Conservation (phyloP, 2,888 invertebrate species). For the Tineola bisselliella region DNA sequence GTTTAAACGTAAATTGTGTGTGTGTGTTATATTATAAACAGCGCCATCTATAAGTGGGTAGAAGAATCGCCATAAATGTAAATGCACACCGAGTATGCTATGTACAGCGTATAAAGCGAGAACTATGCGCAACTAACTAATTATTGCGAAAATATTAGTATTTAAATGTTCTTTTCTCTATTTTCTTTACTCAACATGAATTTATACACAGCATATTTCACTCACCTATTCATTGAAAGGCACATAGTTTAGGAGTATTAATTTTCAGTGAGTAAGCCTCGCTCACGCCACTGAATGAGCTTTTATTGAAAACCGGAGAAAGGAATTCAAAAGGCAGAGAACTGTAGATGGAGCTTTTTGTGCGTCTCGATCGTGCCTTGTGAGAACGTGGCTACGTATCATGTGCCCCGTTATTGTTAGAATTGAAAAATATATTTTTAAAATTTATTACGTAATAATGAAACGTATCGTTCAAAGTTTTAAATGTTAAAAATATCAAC, state of each 20-base stretch:
- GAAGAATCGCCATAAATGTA: no score
- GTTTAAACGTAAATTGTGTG: no score
- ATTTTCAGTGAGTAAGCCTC: slow-evolving; percentile 33
- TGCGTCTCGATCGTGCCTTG: slow-evolving; percentile 17
- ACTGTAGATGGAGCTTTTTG: slow-evolving; percentile 26
- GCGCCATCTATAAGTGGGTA: no score
- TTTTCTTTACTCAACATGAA: no score
- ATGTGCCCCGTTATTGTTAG: slow-evolving; percentile 1
- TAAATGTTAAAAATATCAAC: no score
- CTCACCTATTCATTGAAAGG: slow-evolving; percentile 8
- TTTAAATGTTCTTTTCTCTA: no score
- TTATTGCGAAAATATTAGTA: neutral
- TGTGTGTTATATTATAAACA: no score
- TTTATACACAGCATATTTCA: neutral
- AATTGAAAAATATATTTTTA: neutral
- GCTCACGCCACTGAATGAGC: slow-evolving; percentile 35
- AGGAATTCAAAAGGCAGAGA: slow-evolving; percentile 41
- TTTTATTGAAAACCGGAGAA: slow-evolving; percentile 44
- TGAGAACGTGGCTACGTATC: neutral
- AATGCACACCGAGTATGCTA: no score
- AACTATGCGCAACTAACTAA: no score
- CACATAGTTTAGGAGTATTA: slow-evolving; percentile 32
- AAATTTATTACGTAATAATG: neutral
- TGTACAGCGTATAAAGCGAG: no score
- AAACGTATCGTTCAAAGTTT: no score